Percentiles rank a stretch among this genome's conserved stretches.
Conservation (phyloP, 2,888 invertebrate species). For the Craniophora ligustri region DNA sequence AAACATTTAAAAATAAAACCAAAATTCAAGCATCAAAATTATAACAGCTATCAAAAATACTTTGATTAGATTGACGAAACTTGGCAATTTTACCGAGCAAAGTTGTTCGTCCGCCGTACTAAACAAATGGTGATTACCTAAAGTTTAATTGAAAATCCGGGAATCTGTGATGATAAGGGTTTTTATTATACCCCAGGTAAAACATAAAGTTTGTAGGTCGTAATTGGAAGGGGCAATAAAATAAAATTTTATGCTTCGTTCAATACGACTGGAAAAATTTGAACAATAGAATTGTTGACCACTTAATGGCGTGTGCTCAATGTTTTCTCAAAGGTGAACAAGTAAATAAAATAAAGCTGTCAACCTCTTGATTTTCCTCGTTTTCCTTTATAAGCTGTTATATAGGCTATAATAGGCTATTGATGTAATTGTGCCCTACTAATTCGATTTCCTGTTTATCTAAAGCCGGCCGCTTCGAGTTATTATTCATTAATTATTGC, state of each 20-base stretch:
- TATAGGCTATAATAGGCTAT: too few relatives aligned
- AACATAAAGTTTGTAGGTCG: conserved; percentile 64
- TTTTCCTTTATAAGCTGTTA: too few relatives aligned
- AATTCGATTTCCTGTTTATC: too few relatives aligned
- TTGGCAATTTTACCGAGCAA: conserved; percentile 58
- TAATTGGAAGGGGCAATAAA: conserved; percentile 66
- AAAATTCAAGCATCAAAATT: conserved; percentile 50
- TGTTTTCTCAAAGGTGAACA: conserved; percentile 13
- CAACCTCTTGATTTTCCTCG: too few relatives aligned
- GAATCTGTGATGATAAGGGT: conserved; percentile 71
- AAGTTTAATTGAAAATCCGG: conserved; percentile 75
- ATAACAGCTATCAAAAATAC: conserved; percentile 59
- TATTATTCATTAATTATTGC: too few relatives aligned
- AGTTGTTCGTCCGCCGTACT: conserved; percentile 64
- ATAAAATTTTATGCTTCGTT: conserved; percentile 54
- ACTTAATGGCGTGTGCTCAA: conserved; percentile 24
- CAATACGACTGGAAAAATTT: conserved; percentile 33
- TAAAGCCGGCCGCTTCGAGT: too few relatives aligned
- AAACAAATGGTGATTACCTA: conserved; percentile 72
- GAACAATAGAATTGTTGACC: conserved; percentile 29
- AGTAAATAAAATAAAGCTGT: neutral
- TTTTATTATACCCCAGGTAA: conserved; percentile 71
- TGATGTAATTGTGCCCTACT: too few relatives aligned
- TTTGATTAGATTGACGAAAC: conserved; percentile 68
- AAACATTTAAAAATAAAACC: conserved; percentile 11